Conservation (phyloP, 2,113 vertebrate species). For the Erpornis zantholeuca region DNA sequence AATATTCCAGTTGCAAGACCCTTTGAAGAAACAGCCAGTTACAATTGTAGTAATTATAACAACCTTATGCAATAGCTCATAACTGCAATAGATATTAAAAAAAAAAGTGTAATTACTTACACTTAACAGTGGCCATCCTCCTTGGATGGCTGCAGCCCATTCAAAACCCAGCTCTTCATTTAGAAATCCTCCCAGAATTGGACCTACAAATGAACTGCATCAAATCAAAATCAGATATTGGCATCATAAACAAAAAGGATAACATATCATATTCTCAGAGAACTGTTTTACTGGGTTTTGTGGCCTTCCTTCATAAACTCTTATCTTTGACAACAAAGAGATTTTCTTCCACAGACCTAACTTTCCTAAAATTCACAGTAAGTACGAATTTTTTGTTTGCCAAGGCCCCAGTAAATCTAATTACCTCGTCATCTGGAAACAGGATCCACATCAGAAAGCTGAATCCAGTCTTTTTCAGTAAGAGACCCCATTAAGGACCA, state of each 20-base stretch:
- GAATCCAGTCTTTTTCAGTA: not conserved
- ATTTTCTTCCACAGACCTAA: not conserved
- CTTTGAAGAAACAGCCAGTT: constrained; percentile 61
- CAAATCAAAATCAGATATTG: not conserved
- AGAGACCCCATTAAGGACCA: not conserved
- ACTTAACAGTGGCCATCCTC: constrained; percentile 75
- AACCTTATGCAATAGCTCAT: not conserved
- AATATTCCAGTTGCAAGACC: constrained; percentile 64
- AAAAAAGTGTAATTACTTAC: constrained; percentile 73
- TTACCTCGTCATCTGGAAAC: not conserved
- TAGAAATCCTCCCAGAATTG: constrained; percentile 84
- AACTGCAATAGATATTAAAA: not conserved
- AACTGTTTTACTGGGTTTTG: not conserved
- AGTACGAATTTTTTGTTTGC: not conserved
- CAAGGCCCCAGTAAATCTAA: not conserved
- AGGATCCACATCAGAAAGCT: not conserved
- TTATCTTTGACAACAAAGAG: not conserved
- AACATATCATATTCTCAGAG: not conserved
- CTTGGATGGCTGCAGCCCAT: constrained; percentile 86
- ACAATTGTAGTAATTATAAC: not conserved
- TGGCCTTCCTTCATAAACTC: not conserved
- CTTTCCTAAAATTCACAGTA: not conserved
- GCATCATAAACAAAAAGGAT: not conserved
- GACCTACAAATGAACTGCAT: constrained; percentile 87
- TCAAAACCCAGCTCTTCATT: constrained; percentile 86